Evolutionary conservation across 1,140 invertebrate genomes (phyloP), one percentile per base, ranked within the genome.

Genomic region (Oryctes rhinoceros): DNA sequence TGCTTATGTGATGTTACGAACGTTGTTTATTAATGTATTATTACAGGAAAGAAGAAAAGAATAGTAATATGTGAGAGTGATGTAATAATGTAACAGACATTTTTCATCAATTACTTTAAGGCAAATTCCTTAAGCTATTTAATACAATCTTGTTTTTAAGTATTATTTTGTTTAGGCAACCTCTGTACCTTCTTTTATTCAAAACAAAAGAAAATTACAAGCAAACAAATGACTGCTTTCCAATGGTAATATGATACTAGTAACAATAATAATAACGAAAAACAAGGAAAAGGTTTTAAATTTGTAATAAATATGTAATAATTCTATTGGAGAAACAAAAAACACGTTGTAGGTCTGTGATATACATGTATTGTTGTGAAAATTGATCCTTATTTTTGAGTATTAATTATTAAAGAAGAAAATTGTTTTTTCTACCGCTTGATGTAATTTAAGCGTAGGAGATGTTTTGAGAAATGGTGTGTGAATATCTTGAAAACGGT

Each of bases 281-380:
- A 48, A 10, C 6, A 59, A 59, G 6, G n/a, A 76, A 76, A 80
- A 49, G 30, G 18, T 67, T 78, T 20, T 6, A 39, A 39, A 62
- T 30, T 78, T 78, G 20, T 59, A 59, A n/a, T 59, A 18, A 59
- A n/a, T 18, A 59, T 59, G 18, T 18, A 18, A 59, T 59, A 78
- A 76, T 76, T 76, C 18, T 76, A 76, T 76, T 76, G 75, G n/a
- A 15, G 18, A 18, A 49, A 44, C 39, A 74, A 44, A 74, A 80
- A 75, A 84, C 86, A 87, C 85, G 85, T 86, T 86, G 87, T 87
- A 87, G 87, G 84, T 86, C 87, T 87, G 87, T 87, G 87, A 87
- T 87, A 87, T 87, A 85, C 81, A 84, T 87, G 85, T 87, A 84
- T 85, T 83, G 85, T 83, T 80, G 75, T 83, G 83, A 80, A 82